Evolutionary conservation across 2,797 vertebrate species (phyloP).

Genomic region (Acridotheres tristis): DNA sequence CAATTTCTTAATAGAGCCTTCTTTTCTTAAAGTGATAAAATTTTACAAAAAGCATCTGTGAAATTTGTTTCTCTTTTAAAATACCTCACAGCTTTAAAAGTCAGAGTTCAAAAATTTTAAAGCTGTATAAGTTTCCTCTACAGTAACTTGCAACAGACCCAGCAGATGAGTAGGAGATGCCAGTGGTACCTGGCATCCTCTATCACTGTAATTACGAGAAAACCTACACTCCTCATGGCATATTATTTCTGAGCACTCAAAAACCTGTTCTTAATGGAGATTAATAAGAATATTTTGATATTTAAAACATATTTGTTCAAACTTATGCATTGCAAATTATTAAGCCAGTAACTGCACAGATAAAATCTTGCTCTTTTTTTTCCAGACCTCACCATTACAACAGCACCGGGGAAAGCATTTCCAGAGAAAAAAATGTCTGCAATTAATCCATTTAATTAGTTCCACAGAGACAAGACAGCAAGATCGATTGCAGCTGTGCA

Average conservation of each 20-base stretch:
- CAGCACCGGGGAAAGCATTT: constrained; percentile 9
- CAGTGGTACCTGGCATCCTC: background rate
- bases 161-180: background rate
- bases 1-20: background rate
- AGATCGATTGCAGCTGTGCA: constrained; percentile 40
- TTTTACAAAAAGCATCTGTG: background rate
- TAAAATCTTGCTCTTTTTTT: background rate
- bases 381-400: background rate
- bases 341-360: background rate
- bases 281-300: background rate
- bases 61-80: background rate
- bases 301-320: background rate
- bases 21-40: background rate
- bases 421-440: background rate
- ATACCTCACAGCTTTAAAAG: background rate
- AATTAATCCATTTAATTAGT: constrained; percentile 53
- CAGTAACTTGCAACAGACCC: background rate
- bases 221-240: background rate
- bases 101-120: background rate
- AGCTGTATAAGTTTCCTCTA: background rate
- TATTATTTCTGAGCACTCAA: background rate
- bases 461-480: constrained; percentile 40
- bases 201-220: background rate
- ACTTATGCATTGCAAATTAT: background rate
- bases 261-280: background rate